These are phyloP conservation scores for Neogale vison DNA, from an alignment of 2,113 vertebrate species.

Conservation along the genomic window DNA sequence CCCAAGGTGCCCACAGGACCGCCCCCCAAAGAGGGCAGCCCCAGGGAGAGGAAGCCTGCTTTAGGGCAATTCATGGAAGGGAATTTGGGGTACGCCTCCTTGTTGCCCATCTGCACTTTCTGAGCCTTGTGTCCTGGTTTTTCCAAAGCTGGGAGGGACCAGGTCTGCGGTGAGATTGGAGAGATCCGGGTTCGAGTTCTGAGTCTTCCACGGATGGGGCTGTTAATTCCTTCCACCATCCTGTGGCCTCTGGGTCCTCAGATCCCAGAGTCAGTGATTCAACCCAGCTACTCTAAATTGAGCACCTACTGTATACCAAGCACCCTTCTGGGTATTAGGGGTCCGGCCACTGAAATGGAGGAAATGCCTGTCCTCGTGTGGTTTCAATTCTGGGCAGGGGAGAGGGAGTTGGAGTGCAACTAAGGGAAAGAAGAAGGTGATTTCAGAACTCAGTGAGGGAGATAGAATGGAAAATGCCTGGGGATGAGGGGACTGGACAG, in stretches of 20 bases:
- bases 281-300: not conserved
- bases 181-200: not conserved
- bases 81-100: accelerated
- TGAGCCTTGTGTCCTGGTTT: not conserved
- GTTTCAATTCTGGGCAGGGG: not conserved
- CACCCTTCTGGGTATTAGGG: not conserved
- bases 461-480: not conserved
- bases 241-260: not conserved
- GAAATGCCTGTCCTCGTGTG: not conserved
- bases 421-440: not conserved
- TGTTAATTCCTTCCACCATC: not conserved
- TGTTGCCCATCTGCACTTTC: not conserved
- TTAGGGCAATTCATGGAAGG: not conserved
- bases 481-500: not conserved
- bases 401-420: not conserved
- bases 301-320: not conserved
- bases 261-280: not conserved
- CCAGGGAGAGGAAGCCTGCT: accelerated
- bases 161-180: not conserved
- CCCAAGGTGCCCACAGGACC: not conserved
- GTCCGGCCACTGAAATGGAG: not conserved
- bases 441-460: not conserved
- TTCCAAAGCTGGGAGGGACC: not conserved
- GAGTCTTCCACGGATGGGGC: accelerated
- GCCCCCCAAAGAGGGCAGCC: not conserved